Conservation (phyloP, 2,113 vertebrate genomes). For the Bolborhynchus lineola region DNA sequence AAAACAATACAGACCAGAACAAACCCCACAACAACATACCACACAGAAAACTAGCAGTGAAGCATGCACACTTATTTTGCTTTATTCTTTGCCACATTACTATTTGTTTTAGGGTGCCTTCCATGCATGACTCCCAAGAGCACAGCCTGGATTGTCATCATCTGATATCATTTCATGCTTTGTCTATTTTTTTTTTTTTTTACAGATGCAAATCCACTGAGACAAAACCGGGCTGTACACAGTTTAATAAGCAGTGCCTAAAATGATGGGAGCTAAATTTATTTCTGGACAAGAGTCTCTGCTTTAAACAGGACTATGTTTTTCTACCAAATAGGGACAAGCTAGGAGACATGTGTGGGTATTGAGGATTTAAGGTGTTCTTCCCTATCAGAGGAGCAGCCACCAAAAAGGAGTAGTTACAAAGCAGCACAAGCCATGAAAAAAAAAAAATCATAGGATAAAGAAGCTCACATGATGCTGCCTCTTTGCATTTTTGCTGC, state of each 20-base stretch:
- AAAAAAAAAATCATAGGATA: background rate
- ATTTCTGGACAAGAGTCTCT: background rate
- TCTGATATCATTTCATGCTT: background rate
- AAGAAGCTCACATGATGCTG: background rate
- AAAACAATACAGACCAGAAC: background rate
- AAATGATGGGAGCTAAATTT: background rate
- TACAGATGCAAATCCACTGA: background rate
- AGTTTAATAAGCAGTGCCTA: background rate
- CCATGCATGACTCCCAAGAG: background rate
- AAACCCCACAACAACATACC: background rate
- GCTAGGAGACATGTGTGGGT: rapidly evolving
- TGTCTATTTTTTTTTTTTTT: background rate
- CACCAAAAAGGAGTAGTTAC: background rate
- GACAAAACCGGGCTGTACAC: background rate
- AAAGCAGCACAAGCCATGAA: background rate
- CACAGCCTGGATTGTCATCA: background rate
- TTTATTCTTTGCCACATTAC: background rate
- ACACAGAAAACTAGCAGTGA: background rate
- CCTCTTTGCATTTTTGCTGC: background rate
- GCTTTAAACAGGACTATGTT: background rate
- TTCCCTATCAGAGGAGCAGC: background rate
- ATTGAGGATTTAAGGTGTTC: background rate
- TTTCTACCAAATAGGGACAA: background rate
- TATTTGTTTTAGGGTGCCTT: background rate
- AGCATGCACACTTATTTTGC: background rate